These are phyloP conservation scores for Araneus ventricosus DNA, from an alignment of 1,140 invertebrate genomes.

Conservation along the genomic window DNA sequence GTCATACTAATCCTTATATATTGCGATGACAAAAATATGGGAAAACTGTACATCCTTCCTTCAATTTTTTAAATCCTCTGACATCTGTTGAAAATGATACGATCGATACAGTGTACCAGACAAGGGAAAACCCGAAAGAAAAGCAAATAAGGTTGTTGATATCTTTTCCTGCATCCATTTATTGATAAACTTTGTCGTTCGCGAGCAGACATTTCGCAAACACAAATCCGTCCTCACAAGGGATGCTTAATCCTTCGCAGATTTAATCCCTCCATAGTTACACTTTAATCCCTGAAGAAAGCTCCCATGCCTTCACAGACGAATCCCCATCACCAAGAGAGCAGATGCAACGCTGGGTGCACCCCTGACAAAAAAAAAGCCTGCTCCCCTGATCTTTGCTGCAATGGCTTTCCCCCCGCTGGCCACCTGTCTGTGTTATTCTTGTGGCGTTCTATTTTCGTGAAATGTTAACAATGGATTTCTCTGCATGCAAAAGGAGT, in stretches of 20 bases:
- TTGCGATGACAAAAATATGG: too few relatives aligned
- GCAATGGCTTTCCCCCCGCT: neutral
- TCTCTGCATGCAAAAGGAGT: neutral
- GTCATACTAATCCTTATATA: too few relatives aligned
- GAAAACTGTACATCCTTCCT: neutral
- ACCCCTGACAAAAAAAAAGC: neutral
- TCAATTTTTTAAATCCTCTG: neutral
- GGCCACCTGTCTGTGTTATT: constrained; percentile 47
- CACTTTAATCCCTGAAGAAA: constrained; percentile 22
- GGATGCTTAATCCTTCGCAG: constrained; percentile 18
- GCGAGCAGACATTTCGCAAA: constrained; percentile 8
- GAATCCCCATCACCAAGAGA: neutral
- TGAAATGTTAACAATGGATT: neutral
- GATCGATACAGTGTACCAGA: neutral
- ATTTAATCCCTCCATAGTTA: constrained; percentile 47
- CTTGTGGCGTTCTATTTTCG: constrained; percentile 38
- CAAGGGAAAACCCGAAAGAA: neutral
- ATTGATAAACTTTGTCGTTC: neutral
- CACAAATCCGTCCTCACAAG: constrained; percentile 9
- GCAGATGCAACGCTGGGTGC: constrained; percentile 24
- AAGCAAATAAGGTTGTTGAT: neutral
- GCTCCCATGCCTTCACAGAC: neutral
- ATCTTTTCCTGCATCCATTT: neutral
- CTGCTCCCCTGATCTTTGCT: neutral
- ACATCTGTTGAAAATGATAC: neutral